Evolutionary conservation across 2,113 vertebrate species (phyloP).

Genomic region (Paramormyrops kingsleyae): DNA sequence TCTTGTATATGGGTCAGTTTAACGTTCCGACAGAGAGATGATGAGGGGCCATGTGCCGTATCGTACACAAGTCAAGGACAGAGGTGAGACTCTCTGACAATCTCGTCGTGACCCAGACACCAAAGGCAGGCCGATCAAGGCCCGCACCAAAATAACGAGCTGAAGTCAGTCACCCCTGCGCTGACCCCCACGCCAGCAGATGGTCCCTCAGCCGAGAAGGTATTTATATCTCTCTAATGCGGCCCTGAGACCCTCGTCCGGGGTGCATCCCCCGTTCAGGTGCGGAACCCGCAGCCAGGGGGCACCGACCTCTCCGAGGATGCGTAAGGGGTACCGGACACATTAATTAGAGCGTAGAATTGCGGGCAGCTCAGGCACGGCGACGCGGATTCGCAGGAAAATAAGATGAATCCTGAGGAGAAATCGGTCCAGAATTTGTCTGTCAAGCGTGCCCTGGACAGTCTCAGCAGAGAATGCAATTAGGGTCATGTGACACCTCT

Average conservation of each 20-base stretch:
- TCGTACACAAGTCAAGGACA: neutral
- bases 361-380: neutral
- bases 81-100: neutral
- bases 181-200: neutral
- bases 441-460: neutral
- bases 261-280: neutral
- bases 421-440: neutral
- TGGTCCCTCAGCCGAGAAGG: neutral
- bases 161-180: neutral
- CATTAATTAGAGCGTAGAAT: constrained; percentile 1
- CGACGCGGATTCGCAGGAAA: neutral
- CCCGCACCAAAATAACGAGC: constrained; percentile 1
- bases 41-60: neutral
- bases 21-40: neutral
- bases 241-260: neutral
- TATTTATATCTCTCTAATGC: neutral
- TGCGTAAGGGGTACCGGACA: neutral
- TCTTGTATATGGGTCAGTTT: constrained; percentile 6
- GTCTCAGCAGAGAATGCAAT: neutral
- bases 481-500: neutral
- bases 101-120: constrained; percentile 9
- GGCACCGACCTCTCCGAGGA: neutral
- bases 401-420: neutral
- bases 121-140: neutral
- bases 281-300: neutral